These are phyloP conservation scores for Eupithecia insigniata DNA, from an alignment of 2,888 invertebrate species.

Conservation along the genomic window DNA sequence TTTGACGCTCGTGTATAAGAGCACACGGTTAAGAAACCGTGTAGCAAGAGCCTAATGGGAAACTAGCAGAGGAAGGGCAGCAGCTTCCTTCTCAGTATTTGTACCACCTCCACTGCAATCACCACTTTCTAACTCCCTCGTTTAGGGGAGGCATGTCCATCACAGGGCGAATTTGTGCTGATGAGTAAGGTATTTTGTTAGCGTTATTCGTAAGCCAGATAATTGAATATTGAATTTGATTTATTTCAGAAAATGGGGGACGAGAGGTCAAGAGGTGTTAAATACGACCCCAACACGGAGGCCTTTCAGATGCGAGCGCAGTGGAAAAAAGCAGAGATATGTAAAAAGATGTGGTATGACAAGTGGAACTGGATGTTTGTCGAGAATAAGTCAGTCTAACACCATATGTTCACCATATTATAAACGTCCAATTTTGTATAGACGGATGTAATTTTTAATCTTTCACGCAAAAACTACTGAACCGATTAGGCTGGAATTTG, in stretches of 20 bases:
- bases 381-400: slow-evolving; percentile 61
- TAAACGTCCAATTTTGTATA: too few relatives aligned
- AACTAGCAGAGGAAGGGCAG: not conserved
- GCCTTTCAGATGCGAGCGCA: slow-evolving; percentile 78
- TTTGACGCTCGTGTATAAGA: too few relatives aligned
- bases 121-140: not conserved
- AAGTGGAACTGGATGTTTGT: slow-evolving; percentile 77
- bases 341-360: slow-evolving; percentile 72
- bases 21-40: not conserved
- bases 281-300: slow-evolving; percentile 74
- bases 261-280: slow-evolving; percentile 50
- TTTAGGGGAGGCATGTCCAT: not conserved
- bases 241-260: slow-evolving; percentile 51
- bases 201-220: not conserved
- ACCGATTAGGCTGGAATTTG: too few relatives aligned
- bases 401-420: too few relatives aligned
- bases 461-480: too few relatives aligned
- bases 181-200: too few relatives aligned
- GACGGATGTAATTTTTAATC: too few relatives aligned
- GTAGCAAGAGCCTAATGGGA: not conserved
- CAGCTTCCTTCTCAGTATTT: not conserved
- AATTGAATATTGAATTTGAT: not conserved
- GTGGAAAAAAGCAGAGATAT: slow-evolving; percentile 75
- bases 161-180: too few relatives aligned
- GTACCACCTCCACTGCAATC: not conserved